Evolutionary conservation across 1,140 invertebrate genomes (phyloP), one percentile per base, ranked within the genome.

Genomic region (Halyomorpha halys): DNA sequence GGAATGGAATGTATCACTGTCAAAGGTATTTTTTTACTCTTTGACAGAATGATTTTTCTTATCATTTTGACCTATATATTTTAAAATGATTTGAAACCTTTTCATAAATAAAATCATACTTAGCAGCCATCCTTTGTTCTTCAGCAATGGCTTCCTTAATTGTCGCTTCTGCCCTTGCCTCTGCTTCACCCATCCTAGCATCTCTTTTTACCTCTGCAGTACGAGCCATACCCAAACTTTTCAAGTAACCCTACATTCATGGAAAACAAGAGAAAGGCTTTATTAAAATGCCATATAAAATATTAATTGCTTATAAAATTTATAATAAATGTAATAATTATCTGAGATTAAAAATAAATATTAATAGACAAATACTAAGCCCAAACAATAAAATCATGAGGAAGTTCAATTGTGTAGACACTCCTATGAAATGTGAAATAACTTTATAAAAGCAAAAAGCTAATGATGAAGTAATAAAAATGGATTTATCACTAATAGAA

Each of bases 161-260:
- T 69, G 84, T 80, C 18, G 90, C 89, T 73, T 94, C 91, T 51
- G 85, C 83, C 49, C 86, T 82, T 6, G 94, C 94, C 76, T 97
- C 93, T 0, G 94, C 94, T 75, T 98, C 94, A 25, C 94, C 94
- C 68, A 98, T 97, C 61, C 93, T 81, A 6, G 94, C 94, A 76
- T 98, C 94, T 64, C 94, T 79, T 75, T 98, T 97, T 0, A 98
- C 94, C 77, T 98, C 93, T 3, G 94, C 94, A 1, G 94, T 98
- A 70, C 94, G 81, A 6, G 93, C 93, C 90, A 95, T 92, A 68
- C 94, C 95, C 64, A 98, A 78, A 61, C 93, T 91, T 83, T 90
- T 91, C 49, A 98, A 75, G 73, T 98, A 97, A 14, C 94, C 94
- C 92, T 94, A 75, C n/a, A n/a, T n/a, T 68, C 78, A 78, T 69